Conservation (phyloP, 2,888 invertebrate genomes). For the Dinocampus coccinellae region DNA sequence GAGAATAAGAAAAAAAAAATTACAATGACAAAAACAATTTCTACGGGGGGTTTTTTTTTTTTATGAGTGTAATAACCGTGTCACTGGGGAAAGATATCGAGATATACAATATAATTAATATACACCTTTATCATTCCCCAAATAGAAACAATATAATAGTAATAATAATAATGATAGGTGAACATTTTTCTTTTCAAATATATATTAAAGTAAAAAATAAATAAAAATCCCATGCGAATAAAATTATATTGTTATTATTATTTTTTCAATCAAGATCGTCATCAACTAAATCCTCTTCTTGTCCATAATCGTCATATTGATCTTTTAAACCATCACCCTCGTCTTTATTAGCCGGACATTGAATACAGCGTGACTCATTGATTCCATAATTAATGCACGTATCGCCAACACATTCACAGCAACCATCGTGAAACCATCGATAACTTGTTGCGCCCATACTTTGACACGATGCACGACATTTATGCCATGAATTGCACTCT, state of each 20-base stretch:
- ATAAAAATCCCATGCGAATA: neutral
- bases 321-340: constrained; percentile 59
- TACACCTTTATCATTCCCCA: neutral
- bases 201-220: constrained; percentile 1
- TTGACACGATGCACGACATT: constrained; percentile 85
- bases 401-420: constrained; percentile 92
- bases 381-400: constrained; percentile 92
- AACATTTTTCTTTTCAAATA: no score
- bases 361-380: constrained; percentile 81
- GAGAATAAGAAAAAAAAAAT: no score
- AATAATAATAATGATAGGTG: no score
- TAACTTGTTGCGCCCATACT: constrained; percentile 87
- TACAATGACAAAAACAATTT: neutral
- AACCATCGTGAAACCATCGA: constrained; percentile 95
- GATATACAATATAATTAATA: neutral
- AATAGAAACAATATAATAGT: neutral
- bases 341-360: constrained; percentile 60
- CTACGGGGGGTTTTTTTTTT: neutral
- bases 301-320: constrained; percentile 71
- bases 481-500: constrained; percentile 89
- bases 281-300: constrained; percentile 74
- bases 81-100: neutral
- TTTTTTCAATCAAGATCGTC: constrained; percentile 55
- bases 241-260: neutral
- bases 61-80: neutral